Base-by-base conservation (phyloP, 53 echinoderm and acorn worm genomes). In the Echinarachnius parma region DNA sequence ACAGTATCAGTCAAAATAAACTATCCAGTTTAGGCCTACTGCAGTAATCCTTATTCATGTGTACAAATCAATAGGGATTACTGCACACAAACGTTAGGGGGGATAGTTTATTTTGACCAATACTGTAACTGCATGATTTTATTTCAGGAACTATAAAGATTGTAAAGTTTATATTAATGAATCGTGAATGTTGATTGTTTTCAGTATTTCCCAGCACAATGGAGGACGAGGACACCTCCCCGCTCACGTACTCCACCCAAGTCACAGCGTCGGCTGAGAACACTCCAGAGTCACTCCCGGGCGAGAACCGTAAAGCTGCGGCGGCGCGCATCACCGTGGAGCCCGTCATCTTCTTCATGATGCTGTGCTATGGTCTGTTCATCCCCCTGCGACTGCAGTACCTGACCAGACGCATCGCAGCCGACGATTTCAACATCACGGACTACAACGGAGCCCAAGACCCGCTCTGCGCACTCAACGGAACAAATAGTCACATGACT, bases 301-400 rank as follows among this genome's bases (percentile, higher is more conserved):
- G 5, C 13, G 19, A 55, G 7, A 20, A 25, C 4, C 35, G 53
- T 3, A 72, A 72, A 44, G 5, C n/a, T n/a, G n/a, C 44, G 3
- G 22, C n/a, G 5, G 4, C 26, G 4, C 34, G 72, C 64, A 77
- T 95, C 59, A 95, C 95, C 2, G 83, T 95, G 21, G 95, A 95
- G 54, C 95, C 95, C 0, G 55, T 89, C 46, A 69, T 95, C 46
- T 81, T 87, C 52, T 31, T 78, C 21, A 71, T 63, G 22, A 58
- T 81, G 48, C 24, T 87, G 5, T 87, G 67, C 2, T 78, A 81
- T 62, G 83, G 83, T 2, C 84, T 84, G 10, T 61, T 87, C 14
- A 25, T 48, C 9, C 81, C 85, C 2, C 61, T 90, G 8, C 77
- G 81, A 27, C 62, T 84, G 1, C 86, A 95, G 52, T 95, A 95